phyloP scores from a whole-genome alignment of 2,113 vertebrate genomes.

The Theropithecus gelada region DNA sequence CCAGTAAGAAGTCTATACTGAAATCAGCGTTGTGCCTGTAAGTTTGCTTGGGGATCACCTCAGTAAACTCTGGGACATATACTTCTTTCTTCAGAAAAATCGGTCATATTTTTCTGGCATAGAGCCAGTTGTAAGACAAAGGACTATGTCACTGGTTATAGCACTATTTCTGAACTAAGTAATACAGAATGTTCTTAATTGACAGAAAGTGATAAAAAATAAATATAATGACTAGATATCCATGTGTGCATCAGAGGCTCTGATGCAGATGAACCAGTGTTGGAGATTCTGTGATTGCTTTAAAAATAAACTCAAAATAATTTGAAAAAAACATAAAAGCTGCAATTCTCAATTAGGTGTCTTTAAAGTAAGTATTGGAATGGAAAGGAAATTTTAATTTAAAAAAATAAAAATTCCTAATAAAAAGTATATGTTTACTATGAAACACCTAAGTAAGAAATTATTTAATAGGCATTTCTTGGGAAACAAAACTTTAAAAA shows the following conservation, averaged over 20 bases:
- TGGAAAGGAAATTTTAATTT: neutral
- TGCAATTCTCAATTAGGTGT: neutral
- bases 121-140: slow-evolving; percentile 46
- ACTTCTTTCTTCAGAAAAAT: slow-evolving; percentile 47
- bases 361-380: neutral
- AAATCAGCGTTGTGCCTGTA: neutral
- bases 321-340: neutral
- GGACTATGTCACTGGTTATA: neutral
- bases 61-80: neutral
- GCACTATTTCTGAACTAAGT: neutral
- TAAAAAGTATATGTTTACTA: neutral
- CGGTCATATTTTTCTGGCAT: slow-evolving; percentile 5
- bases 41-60: neutral
- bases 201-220: slow-evolving; percentile 39
- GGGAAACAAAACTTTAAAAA: slow-evolving; percentile 1
- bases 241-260: neutral
- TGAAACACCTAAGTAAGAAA: slow-evolving; percentile 2
- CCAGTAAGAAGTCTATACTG: neutral
- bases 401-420: neutral
- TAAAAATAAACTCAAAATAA: slow-evolving; percentile 21
- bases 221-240: neutral
- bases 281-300: neutral
- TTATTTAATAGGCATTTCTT: neutral
- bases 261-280: neutral
- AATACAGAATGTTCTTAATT: slow-evolving; percentile 24